Evolutionary conservation across 1,140 invertebrate genomes (phyloP).

Genomic region (Apis dorsata): DNA sequence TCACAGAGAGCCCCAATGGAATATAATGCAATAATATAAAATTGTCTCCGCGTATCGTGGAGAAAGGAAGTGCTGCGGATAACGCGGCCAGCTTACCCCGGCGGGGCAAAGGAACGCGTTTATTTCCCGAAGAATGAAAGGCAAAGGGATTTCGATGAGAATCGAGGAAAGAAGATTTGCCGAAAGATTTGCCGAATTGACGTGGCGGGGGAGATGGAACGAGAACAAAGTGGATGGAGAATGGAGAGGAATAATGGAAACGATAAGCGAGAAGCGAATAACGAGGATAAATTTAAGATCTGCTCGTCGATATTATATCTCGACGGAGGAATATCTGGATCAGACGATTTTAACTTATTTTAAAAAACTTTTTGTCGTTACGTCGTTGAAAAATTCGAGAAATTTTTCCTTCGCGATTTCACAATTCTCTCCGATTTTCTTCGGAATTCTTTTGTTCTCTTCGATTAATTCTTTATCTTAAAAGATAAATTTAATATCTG

Average conservation of each 20-base stretch:
- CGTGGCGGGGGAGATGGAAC: not conserved
- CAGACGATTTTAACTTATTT: too few relatives aligned
- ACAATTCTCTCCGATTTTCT: too few relatives aligned
- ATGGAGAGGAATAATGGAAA: not conserved
- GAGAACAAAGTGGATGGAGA: not conserved
- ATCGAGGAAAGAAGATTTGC: conserved; percentile 40
- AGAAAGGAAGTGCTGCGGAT: conserved; percentile 40
- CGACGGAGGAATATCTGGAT: not conserved
- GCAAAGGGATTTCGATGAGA: conserved; percentile 33
- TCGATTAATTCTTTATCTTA: too few relatives aligned
- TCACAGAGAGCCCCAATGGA: conserved; percentile 8
- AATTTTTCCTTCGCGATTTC: too few relatives aligned
- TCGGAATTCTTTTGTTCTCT: too few relatives aligned
- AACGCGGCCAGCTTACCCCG: conserved; percentile 36
- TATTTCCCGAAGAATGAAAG: conserved; percentile 43
- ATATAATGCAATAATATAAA: conserved; percentile 51
- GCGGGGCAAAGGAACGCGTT: conserved; percentile 30
- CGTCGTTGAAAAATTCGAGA: too few relatives aligned
- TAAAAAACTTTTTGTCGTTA: too few relatives aligned
- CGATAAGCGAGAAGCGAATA: not conserved
- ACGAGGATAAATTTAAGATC: conserved; percentile 2
- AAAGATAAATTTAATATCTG: too few relatives aligned
- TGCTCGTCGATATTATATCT: not conserved
- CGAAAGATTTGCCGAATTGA: conserved; percentile 46
- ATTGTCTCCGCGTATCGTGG: conserved; percentile 42